A percentile compares a stretch with the other conserved stretches of the same genome.
phyloP scores from a whole-genome alignment of 2,888 invertebrate species.

The Gastracanthus pulcherrimus region DNA sequence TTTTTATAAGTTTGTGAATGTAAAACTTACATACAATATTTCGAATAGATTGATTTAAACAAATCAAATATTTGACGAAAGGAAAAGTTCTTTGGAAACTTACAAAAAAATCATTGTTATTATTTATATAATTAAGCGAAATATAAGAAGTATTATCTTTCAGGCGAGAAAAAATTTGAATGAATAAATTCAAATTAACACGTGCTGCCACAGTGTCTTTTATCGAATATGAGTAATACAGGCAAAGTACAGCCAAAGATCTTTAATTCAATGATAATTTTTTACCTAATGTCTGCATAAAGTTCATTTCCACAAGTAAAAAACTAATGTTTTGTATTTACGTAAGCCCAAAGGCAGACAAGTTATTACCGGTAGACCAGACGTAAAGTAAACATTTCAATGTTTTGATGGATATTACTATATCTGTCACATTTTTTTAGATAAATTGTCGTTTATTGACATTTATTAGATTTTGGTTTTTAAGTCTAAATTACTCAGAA shows the following conservation, averaged over 20 bases:
- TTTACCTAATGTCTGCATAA: conserved; percentile 39
- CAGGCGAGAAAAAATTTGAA: not conserved
- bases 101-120: not conserved
- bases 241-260: not conserved
- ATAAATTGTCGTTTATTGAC: not conserved
- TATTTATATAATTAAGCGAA: not conserved
- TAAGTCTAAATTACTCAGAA: no score
- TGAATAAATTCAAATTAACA: conserved; percentile 29
- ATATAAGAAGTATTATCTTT: not conserved
- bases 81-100: not conserved
- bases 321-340: conserved; percentile 16
- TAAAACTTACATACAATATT: no score
- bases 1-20: no score
- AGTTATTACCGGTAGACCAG: not conserved
- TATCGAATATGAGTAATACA: not conserved
- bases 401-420: not conserved
- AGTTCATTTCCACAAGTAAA: not conserved
- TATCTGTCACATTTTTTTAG: not conserved
- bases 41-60: not conserved
- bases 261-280: conserved; percentile 27
- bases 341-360: not conserved
- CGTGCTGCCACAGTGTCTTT: conserved; percentile 13
- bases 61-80: not conserved
- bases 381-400: not conserved
- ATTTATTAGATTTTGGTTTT: no score